Conservation (phyloP, 2,888 invertebrate genomes). For the Coecobrya sp. region DNA sequence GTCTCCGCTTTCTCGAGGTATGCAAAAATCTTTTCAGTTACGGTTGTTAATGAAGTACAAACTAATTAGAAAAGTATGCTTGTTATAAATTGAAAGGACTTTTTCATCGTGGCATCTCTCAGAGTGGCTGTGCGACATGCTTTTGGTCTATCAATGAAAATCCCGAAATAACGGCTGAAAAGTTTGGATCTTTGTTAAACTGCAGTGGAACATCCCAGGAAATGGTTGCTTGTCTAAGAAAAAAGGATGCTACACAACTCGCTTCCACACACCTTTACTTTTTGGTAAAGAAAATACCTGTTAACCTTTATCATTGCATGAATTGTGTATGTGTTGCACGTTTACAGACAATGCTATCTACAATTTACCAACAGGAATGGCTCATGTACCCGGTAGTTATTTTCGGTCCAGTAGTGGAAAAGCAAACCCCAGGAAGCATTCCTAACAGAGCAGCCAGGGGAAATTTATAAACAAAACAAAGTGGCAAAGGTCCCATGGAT, state of each 20-base stretch:
- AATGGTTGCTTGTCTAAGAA: slow-evolving; percentile 81
- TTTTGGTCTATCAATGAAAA: slow-evolving; percentile 85
- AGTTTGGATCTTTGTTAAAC: slow-evolving; percentile 71
- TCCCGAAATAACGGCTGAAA: slow-evolving; percentile 67
- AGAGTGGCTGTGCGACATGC: slow-evolving; percentile 85
- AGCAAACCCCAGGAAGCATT: slow-evolving; percentile 80
- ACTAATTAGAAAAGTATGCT: background rate
- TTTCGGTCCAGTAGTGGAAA: slow-evolving; percentile 85
- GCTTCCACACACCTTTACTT: slow-evolving; percentile 80
- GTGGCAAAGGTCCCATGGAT: slow-evolving; percentile 85
- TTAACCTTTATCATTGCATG: too few species aligned
- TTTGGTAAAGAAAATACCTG: slow-evolving; percentile 77
- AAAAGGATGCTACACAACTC: slow-evolving; percentile 76
- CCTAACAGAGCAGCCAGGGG: slow-evolving; percentile 82
- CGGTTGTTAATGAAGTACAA: too few species aligned
- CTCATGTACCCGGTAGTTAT: slow-evolving; percentile 84
- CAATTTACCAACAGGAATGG: slow-evolving; percentile 82
- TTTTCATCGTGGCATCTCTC: slow-evolving; percentile 84
- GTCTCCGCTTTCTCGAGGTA: slow-evolving; percentile 79
- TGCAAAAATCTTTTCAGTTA: background rate
- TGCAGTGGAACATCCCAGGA: slow-evolving; percentile 81
- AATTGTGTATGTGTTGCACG: background rate
- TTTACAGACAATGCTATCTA: too few species aligned
- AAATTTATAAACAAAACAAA: slow-evolving; percentile 80
- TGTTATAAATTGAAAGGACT: slow-evolving; percentile 71